Evolutionary conservation across 2,113 vertebrate species (phyloP).

Genomic region (Saccopteryx leptura): DNA sequence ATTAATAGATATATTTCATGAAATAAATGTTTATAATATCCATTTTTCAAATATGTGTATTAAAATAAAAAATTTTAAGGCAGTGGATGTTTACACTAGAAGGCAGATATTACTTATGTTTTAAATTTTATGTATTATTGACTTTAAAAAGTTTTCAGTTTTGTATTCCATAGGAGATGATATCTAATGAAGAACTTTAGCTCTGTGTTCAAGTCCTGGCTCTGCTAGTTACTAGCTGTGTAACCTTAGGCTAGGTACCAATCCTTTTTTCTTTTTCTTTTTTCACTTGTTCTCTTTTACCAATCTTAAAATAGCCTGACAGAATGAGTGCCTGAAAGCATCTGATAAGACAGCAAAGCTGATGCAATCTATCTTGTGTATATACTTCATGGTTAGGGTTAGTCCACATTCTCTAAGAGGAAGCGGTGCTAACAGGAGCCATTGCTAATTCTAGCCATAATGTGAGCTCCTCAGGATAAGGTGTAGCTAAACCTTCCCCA

Average conservation of each 20-base stretch:
- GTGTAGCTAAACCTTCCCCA: constrained; percentile 20
- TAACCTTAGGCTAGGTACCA: not conserved
- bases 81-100: not conserved
- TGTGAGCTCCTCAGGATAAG: not conserved
- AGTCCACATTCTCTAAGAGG: not conserved
- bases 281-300: constrained; percentile 49
- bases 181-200: not conserved
- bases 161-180: not conserved
- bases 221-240: not conserved
- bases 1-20: not conserved
- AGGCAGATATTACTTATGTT: not conserved
- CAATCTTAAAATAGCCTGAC: constrained; percentile 22
- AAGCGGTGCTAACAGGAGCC: not conserved
- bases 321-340: constrained; percentile 3
- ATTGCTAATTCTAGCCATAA: not conserved
- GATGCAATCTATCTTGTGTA: not conserved
- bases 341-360: not conserved
- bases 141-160: not conserved
- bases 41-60: not conserved
- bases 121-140: not conserved
- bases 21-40: constrained; percentile 19
- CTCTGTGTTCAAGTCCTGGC: not conserved
- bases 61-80: constrained; percentile 3
- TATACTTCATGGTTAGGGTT: not conserved
- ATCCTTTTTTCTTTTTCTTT: not conserved